Percentiles rank a stretch among this genome's conserved stretches.
phyloP scores from a whole-genome alignment of 2,888 invertebrate genomes.

The Dastarcus helophoroides region DNA sequence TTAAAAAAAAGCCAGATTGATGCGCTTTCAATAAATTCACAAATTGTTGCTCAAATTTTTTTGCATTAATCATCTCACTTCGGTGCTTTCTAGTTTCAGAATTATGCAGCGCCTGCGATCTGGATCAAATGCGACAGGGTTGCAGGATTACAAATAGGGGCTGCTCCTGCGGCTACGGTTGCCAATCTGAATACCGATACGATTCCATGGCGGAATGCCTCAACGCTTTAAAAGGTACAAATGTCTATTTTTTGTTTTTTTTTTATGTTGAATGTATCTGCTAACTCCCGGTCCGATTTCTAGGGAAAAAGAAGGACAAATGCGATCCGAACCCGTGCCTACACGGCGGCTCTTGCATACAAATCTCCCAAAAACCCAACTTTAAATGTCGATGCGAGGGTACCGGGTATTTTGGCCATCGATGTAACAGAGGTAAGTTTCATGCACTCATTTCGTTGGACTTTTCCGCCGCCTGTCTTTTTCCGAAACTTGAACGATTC shows the following conservation, averaged over 20 bases:
- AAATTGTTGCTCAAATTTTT: too few relatives aligned
- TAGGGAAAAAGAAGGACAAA: slow-evolving; percentile 45
- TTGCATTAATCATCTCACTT: too few relatives aligned
- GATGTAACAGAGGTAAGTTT: slow-evolving; percentile 54
- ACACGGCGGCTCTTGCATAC: slow-evolving; percentile 54
- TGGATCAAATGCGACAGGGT: slow-evolving; percentile 47
- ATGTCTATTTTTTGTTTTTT: slow-evolving; percentile 2
- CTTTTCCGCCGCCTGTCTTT: neutral
- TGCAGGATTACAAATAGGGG: slow-evolving; percentile 50
- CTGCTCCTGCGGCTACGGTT: slow-evolving; percentile 57
- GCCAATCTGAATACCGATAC: slow-evolving; percentile 54
- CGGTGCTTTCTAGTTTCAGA: too few relatives aligned
- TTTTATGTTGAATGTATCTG: neutral
- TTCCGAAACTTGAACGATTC: too few relatives aligned
- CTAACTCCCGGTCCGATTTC: slow-evolving; percentile 9
- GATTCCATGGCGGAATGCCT: slow-evolving; percentile 48
- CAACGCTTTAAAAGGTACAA: slow-evolving; percentile 49
- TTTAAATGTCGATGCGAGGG: slow-evolving; percentile 60
- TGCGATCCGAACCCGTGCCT: slow-evolving; percentile 55
- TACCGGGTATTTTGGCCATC: slow-evolving; percentile 60
- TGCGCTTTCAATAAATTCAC: too few relatives aligned
- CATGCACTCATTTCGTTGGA: neutral
- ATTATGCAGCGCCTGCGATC: slow-evolving; percentile 40
- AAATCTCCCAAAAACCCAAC: slow-evolving; percentile 52
- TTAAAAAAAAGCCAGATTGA: too few relatives aligned